phyloP scores from a whole-genome alignment of 2,797 vertebrate genomes.

The Diceros bicornis region DNA sequence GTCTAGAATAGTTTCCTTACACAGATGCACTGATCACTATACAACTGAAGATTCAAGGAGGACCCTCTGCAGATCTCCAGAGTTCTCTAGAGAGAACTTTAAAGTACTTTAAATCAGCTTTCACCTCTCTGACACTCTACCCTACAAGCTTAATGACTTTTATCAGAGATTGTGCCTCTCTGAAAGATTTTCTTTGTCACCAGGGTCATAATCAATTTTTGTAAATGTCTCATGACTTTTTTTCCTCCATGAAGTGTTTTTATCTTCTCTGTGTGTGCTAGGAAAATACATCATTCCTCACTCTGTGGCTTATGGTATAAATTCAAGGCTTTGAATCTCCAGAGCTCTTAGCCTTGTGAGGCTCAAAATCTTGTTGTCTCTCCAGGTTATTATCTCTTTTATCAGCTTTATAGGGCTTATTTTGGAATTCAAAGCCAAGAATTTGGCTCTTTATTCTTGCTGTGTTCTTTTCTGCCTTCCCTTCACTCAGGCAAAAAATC shows the following conservation, averaged over 20 bases:
- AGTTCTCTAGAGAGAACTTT: not conserved
- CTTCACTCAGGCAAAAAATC: not conserved
- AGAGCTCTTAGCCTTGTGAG: not conserved
- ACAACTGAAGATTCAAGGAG: not conserved
- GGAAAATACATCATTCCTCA: not conserved
- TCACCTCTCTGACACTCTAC: not conserved
- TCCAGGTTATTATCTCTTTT: slow-evolving; percentile 21
- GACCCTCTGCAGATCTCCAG: not conserved
- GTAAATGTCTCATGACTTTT: not conserved
- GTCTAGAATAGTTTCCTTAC: not conserved
- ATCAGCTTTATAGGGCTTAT: not conserved
- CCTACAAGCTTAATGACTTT: not conserved
- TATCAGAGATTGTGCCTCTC: not conserved
- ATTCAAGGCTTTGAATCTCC: not conserved
- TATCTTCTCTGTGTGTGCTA: not conserved
- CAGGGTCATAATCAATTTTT: not conserved
- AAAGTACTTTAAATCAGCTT: not conserved
- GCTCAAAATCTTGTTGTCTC: not conserved
- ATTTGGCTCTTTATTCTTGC: slow-evolving; percentile 14
- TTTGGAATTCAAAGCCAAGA: slow-evolving; percentile 48
- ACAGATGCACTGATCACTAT: not conserved
- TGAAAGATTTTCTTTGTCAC: slow-evolving; percentile 25
- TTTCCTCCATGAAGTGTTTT: not conserved
- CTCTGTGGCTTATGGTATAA: not conserved
- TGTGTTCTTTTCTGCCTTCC: slow-evolving; percentile 12